Base-by-base conservation (phyloP, 2,113 vertebrate genomes). In the Lophius piscatorius region DNA sequence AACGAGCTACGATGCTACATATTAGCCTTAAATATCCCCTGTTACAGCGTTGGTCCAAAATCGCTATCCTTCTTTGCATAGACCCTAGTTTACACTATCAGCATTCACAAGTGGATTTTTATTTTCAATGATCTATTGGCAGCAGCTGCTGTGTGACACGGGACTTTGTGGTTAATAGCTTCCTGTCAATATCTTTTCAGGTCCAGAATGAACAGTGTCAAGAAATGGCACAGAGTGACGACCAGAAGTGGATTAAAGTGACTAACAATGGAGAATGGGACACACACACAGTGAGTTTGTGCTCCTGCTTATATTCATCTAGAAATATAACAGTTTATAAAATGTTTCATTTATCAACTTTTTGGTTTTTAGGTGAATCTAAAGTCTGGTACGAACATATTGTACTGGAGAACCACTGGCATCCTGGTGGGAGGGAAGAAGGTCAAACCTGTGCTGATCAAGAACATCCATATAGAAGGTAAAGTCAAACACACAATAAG, bases 151-250 rank as follows among this genome's bases (percentile, higher is more conserved):
- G 4, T 36, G 21, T 35, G 2, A 2, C 9, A 22, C 3, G 36
- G 9, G 6, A 3, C 35, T 48, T 47, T 55, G 16, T 31, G 9
- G 12, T 13, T 42, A 20, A 47, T 21, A n/a, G 17, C 11, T 20
- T 16, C 7, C 1, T 33, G 17, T 22, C 31, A 6, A 31, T 17
- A 1, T 61, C n/a, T 62, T 31, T 63, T 69, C 87, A 99, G 97
- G 95, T 98, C 81, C 96, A 98, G 82, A 99, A 98, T 22, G 96
- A 99, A 63, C 97, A 98, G 81, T 99, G 97, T 76, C 97, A 97
- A 81, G 96, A 99, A 83, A 95, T 96, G 93, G 93, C 93, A 11
- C 87, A 88, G 55, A 91, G 91, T 1, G 91, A 92, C 0, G 93
- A 93, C 38, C 93, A 97, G 78, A 98, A 96, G 74, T 98, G 96